Evolutionary conservation across 2,113 vertebrate species (phyloP).

Genomic region (Tyto alba): DNA sequence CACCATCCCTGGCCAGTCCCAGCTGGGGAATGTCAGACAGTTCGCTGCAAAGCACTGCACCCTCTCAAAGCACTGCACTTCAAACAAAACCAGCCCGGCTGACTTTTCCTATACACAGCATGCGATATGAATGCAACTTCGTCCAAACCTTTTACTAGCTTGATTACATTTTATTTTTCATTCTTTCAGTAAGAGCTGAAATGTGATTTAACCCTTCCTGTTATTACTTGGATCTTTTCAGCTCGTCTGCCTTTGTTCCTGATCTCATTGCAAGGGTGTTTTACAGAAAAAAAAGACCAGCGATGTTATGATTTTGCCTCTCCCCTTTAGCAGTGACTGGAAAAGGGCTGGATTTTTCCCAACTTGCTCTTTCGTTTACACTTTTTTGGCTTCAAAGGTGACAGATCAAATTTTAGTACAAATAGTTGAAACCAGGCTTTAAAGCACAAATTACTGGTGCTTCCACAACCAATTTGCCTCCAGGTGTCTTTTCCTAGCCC

Average conservation of each 20-base stretch:
- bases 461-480: slow-evolving; percentile 3
- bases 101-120: slow-evolving; percentile 14
- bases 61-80: neutral
- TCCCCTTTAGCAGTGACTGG: neutral
- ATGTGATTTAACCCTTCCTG: slow-evolving; percentile 25
- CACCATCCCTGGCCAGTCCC: neutral
- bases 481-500: slow-evolving; percentile 2
- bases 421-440: neutral
- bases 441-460: neutral
- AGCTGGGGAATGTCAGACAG: slow-evolving; percentile 33
- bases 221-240: neutral
- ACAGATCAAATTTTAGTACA: slow-evolving; percentile 10
- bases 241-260: neutral
- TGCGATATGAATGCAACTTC: neutral
- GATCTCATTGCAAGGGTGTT: neutral
- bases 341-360: neutral
- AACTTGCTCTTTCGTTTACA: neutral
- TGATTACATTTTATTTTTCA: neutral
- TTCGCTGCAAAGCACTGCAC: neutral
- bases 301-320: neutral
- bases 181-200: neutral
- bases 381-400: neutral
- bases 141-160: neutral
- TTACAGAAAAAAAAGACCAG: neutral
- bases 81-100: slow-evolving; percentile 20